Evolutionary conservation across 2,888 invertebrate species (phyloP).

Genomic region (Apamea crenata): DNA sequence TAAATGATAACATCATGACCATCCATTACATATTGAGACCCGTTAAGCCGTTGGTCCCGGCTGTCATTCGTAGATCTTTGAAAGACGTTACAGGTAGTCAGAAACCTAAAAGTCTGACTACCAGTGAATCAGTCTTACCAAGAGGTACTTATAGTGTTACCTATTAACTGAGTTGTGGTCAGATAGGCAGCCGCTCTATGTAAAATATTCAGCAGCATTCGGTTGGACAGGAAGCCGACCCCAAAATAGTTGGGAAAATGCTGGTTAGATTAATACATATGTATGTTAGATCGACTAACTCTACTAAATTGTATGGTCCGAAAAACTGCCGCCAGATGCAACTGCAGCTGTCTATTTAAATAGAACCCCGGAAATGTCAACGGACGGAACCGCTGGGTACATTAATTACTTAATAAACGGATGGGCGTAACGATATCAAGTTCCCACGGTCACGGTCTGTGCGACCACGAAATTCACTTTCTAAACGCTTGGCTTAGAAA

Average conservation of each 20-base stretch:
- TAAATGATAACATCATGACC: not conserved
- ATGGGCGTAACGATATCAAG: conserved; percentile 60
- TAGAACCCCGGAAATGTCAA: conserved; percentile 50
- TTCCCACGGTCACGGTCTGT: conserved; percentile 68
- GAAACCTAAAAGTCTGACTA: not conserved
- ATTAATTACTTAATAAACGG: conserved; percentile 63
- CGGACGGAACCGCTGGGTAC: conserved; percentile 41
- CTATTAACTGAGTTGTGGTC: not conserved
- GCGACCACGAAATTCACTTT: conserved; percentile 69
- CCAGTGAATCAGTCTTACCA: not conserved
- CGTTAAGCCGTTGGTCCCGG: not conserved
- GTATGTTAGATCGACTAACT: not conserved
- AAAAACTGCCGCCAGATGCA: conserved; percentile 23
- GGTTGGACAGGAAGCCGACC: not conserved
- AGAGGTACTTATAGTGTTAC: not conserved
- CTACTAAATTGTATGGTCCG: not conserved
- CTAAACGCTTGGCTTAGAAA: conserved; percentile 62
- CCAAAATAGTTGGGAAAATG: not conserved
- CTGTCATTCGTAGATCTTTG: not conserved
- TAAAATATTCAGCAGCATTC: not conserved
- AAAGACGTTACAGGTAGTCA: not conserved
- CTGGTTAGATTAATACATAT: not conserved
- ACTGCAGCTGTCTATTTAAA: conserved; percentile 30
- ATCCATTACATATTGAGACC: not conserved
- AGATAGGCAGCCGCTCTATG: too few relatives aligned